Conservation (phyloP, 92 coral and sea anemone species). For the Pocillopora grandis region DNA sequence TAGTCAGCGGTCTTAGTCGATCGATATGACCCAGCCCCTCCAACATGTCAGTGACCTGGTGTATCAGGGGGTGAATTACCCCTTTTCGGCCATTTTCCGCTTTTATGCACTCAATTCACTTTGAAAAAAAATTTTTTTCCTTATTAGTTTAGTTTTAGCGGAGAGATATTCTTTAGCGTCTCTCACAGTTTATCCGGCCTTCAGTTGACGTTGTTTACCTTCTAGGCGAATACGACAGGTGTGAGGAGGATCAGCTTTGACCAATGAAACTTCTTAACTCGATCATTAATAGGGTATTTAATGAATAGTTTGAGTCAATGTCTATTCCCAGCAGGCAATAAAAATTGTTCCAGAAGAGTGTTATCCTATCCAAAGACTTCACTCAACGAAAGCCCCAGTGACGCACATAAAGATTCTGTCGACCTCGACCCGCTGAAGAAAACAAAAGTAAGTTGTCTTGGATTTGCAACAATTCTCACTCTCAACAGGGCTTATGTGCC, state of each 20-base stretch:
- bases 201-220: not conserved
- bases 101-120: too few relatives aligned
- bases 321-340: not conserved
- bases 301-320: not conserved
- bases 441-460: conserved; percentile 4
- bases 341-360: not conserved
- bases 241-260: not conserved
- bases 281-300: not conserved
- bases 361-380: conserved; percentile 1
- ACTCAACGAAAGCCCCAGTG: not conserved
- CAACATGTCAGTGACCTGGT: too few relatives aligned
- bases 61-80: too few relatives aligned
- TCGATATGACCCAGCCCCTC: too few relatives aligned
- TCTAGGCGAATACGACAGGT: not conserved
- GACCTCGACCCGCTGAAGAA: not conserved
- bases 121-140: too few relatives aligned
- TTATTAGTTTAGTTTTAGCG: too few relatives aligned
- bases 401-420: not conserved
- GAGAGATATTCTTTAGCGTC: too few relatives aligned
- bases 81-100: too few relatives aligned
- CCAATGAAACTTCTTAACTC: not conserved
- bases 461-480: not conserved
- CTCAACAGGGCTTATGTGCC: not conserved
- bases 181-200: not conserved
- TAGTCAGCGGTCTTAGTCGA: too few relatives aligned